A percentile compares a stretch with the other conserved stretches of the same genome.
Evolutionary conservation across 1,140 invertebrate species (phyloP).

Genomic region (Microplitis mediator): DNA sequence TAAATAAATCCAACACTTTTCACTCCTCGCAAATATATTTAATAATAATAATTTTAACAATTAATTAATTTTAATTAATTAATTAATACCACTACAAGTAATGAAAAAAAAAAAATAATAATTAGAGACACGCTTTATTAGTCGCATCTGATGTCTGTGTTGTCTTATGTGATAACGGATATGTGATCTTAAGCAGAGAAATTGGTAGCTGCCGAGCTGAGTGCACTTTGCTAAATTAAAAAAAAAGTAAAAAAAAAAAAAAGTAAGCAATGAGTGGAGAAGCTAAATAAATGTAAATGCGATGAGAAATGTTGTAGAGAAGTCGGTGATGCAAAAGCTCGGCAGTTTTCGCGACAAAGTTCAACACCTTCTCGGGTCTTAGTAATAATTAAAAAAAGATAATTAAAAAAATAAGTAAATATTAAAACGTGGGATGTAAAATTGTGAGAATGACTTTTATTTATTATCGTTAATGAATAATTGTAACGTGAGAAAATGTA

Average conservation of each 20-base stretch:
- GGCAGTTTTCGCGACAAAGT: constrained; percentile 38
- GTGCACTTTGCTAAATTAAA: constrained; percentile 24
- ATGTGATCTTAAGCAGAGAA: constrained; percentile 10
- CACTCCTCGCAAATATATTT: too few relatives aligned
- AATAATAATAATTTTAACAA: too few relatives aligned
- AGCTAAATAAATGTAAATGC: constrained; percentile 15
- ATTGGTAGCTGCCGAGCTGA: constrained; percentile 26
- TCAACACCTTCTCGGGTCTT: background rate
- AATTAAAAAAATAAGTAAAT: constrained; percentile 3
- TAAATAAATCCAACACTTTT: too few relatives aligned
- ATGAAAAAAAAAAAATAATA: too few relatives aligned
- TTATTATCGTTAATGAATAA: background rate
- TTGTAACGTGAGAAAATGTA: constrained; percentile 31
- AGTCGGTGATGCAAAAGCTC: constrained; percentile 31
- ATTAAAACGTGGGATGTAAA: too few relatives aligned
- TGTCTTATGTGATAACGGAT: constrained; percentile 32
- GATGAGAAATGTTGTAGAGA: constrained; percentile 4
- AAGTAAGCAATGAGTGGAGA: constrained; percentile 15
- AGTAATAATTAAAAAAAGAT: too few relatives aligned
- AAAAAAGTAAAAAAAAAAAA: constrained; percentile 27
- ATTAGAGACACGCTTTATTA: constrained; percentile 55
- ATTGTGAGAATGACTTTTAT: background rate
- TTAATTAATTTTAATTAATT: too few relatives aligned
- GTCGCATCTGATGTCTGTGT: constrained; percentile 57
- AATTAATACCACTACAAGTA: too few relatives aligned